Conservation (phyloP, 2,888 invertebrate genomes). For the Euplexia lucipara region DNA sequence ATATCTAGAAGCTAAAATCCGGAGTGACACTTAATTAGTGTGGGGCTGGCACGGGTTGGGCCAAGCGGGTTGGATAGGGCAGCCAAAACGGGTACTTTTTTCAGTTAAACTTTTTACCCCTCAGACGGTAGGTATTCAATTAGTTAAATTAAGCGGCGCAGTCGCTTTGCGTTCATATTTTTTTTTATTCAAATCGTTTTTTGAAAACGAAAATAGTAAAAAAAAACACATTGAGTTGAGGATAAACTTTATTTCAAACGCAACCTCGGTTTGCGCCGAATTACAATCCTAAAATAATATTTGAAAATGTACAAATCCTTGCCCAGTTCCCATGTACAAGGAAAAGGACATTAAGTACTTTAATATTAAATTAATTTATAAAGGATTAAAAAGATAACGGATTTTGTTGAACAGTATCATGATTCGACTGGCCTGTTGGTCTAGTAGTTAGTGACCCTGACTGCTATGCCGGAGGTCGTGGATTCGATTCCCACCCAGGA, state of each 20-base stretch:
- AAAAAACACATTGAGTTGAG: conserved; percentile 12
- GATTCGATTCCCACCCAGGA: too few relatives aligned
- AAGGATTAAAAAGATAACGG: conserved; percentile 2
- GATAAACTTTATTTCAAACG: conserved; percentile 18
- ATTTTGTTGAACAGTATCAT: background rate
- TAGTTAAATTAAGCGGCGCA: conserved; percentile 66
- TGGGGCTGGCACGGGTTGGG: conserved; percentile 23
- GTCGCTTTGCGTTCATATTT: conserved; percentile 40
- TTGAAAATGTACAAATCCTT: conserved; percentile 22
- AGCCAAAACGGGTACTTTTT: conserved; percentile 57
- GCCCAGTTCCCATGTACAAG: conserved; percentile 10
- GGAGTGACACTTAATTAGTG: conserved; percentile 67
- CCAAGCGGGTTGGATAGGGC: conserved; percentile 27
- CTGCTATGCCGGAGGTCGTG: too few relatives aligned
- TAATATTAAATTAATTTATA: conserved; percentile 16
- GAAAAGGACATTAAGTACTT: conserved; percentile 4
- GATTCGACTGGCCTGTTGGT: too few relatives aligned
- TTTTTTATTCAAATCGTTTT: conserved; percentile 38
- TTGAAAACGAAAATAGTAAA: conserved; percentile 28
- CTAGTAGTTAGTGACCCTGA: too few relatives aligned
- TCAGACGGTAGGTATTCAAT: conserved; percentile 62
- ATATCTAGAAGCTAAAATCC: conserved; percentile 52
- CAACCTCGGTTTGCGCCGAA: conserved; percentile 20
- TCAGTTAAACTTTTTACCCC: conserved; percentile 59
- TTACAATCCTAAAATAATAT: conserved; percentile 54